A percentile compares a stretch with the other conserved stretches of the same genome.
phyloP scores from a whole-genome alignment of 2,888 invertebrate genomes.

The Oligia strigilis region DNA sequence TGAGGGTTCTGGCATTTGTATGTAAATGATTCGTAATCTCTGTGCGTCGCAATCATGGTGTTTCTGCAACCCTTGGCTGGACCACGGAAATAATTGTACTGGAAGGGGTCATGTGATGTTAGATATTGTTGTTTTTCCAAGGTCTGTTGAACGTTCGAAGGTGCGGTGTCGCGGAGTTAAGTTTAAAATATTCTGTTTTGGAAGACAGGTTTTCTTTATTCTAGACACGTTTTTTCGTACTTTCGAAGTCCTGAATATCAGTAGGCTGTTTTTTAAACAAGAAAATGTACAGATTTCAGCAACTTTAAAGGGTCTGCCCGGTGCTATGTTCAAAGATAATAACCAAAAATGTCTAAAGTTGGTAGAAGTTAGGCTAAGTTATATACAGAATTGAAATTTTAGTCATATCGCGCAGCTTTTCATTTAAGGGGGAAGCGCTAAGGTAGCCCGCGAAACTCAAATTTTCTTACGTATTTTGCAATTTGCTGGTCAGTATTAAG shows the following conservation, averaged over 20 bases:
- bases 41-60: slow-evolving; percentile 80
- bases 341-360: slow-evolving; percentile 43
- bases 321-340: slow-evolving; percentile 41
- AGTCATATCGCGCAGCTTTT: slow-evolving; percentile 46
- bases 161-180: neutral
- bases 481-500: too few relatives aligned
- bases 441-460: too few relatives aligned
- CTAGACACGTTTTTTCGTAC: neutral
- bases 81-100: slow-evolving; percentile 70
- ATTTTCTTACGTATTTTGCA: too few relatives aligned
- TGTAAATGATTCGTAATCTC: slow-evolving; percentile 89
- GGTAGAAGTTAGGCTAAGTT: slow-evolving; percentile 35
- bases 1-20: slow-evolving; percentile 85
- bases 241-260: neutral
- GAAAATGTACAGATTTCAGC: slow-evolving; percentile 20
- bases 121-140: slow-evolving; percentile 5
- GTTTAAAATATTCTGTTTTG: neutral
- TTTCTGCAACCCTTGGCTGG: slow-evolving; percentile 67
- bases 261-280: slow-evolving; percentile 5
- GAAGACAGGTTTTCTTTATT: neutral
- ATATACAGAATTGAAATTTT: slow-evolving; percentile 58
- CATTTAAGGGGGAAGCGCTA: slow-evolving; percentile 21
- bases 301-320: neutral
- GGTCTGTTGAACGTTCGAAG: slow-evolving; percentile 5
- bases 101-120: slow-evolving; percentile 67